Evolutionary conservation across 2,888 invertebrate species (phyloP).

Genomic region (Lordiphosa fenestrarum): DNA sequence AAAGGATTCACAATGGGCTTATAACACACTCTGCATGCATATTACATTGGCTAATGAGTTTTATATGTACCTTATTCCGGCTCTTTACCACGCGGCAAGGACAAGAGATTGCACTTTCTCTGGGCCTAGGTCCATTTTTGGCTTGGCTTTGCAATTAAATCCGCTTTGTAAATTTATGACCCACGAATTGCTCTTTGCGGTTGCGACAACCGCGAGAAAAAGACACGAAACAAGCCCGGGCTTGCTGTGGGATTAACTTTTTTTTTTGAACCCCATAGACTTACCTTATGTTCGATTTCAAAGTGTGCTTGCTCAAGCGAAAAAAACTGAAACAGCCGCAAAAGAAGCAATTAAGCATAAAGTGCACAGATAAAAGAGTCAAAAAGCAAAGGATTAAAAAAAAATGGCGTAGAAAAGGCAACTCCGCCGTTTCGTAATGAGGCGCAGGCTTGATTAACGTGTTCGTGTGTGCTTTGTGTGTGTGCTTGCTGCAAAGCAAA

Average conservation of each 20-base stretch:
- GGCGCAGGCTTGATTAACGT: conserved; percentile 51
- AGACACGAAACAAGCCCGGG: conserved; percentile 36
- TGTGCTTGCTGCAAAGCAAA: conserved; percentile 35
- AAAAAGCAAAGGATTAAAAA: no score
- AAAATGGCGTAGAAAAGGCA: not conserved
- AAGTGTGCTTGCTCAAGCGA: conserved; percentile 34
- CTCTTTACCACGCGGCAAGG: conserved; percentile 9
- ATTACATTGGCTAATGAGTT: conserved; percentile 42
- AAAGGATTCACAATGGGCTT: conserved; percentile 14
- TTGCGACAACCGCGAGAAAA: conserved; percentile 27
- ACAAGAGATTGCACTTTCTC: conserved; percentile 51
- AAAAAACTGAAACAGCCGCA: conserved; percentile 38
- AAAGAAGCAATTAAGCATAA: conserved; percentile 61
- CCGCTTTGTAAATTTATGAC: conserved; percentile 75
- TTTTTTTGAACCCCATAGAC: conserved; percentile 11
- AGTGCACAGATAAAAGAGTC: conserved; percentile 56
- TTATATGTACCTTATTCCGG: conserved; percentile 27
- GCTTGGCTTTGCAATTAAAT: conserved; percentile 71
- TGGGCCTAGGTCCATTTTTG: conserved; percentile 2
- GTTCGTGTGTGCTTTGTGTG: conserved; percentile 15
- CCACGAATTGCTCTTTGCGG: conserved; percentile 67
- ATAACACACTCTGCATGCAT: conserved; percentile 27
- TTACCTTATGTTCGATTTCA: conserved; percentile 53
- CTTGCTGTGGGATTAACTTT: conserved; percentile 23
- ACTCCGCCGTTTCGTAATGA: conserved; percentile 33